Evolutionary conservation across 2,888 invertebrate genomes (phyloP).

Genomic region (Sicus ferrugineus): DNA sequence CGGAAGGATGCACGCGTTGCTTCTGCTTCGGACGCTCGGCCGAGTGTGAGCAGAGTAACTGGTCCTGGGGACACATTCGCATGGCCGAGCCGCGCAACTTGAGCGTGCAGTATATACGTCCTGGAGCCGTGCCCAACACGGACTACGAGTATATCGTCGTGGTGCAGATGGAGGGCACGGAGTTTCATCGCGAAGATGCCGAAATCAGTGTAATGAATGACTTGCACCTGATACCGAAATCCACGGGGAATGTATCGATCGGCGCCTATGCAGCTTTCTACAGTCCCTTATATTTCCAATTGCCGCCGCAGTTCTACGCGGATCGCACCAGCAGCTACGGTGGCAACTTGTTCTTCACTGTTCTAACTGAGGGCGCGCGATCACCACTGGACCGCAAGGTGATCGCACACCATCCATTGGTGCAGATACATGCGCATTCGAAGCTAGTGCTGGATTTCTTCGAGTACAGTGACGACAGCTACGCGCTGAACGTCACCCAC

Average conservation of each 20-base stretch:
- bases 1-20: slow-evolving; percentile 91
- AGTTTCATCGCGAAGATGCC: slow-evolving; percentile 62
- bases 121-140: slow-evolving; percentile 52
- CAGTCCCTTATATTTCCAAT: slow-evolving; percentile 64
- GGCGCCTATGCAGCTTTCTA: slow-evolving; percentile 60
- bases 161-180: slow-evolving; percentile 60
- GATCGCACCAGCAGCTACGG: slow-evolving; percentile 92
- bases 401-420: slow-evolving; percentile 75
- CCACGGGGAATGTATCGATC: slow-evolving; percentile 64
- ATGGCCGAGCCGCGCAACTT: slow-evolving; percentile 68
- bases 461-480: slow-evolving; percentile 64
- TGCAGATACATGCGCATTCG: slow-evolving; percentile 80
- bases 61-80: slow-evolving; percentile 83
- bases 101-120: slow-evolving; percentile 58
- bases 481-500: slow-evolving; percentile 67
- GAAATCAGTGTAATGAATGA: slow-evolving; percentile 69
- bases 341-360: slow-evolving; percentile 82
- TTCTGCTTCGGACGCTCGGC: slow-evolving; percentile 93
- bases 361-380: slow-evolving; percentile 72
- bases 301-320: slow-evolving; percentile 83
- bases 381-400: slow-evolving; percentile 69
- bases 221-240: slow-evolving; percentile 71
- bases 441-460: slow-evolving; percentile 80
- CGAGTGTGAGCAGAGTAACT: slow-evolving; percentile 80
- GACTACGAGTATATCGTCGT: slow-evolving; percentile 64